Evolutionary conservation across 2,113 vertebrate genomes (phyloP).

Genomic region (Apus apus): DNA sequence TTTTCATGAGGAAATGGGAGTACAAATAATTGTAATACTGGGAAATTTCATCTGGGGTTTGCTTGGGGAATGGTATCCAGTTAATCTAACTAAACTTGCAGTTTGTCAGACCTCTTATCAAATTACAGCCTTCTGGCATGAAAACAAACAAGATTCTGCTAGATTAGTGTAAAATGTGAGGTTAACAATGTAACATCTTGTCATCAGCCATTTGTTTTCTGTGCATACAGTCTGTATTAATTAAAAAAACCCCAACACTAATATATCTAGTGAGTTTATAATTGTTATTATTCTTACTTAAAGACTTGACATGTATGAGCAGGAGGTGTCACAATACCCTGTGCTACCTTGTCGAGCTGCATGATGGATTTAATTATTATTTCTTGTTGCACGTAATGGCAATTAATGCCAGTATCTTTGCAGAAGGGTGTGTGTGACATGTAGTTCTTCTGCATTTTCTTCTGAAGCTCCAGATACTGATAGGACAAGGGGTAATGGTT

Average conservation of each 20-base stretch:
- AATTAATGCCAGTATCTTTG: not conserved
- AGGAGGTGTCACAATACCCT: not conserved
- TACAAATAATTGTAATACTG: constrained; percentile 11
- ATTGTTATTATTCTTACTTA: constrained; percentile 46
- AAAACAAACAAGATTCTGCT: constrained; percentile 54
- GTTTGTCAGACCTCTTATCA: constrained; percentile 41
- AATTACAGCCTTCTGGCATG: constrained; percentile 1
- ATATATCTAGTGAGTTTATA: constrained; percentile 9
- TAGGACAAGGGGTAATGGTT: no score
- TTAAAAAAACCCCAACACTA: not conserved
- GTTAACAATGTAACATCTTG: constrained; percentile 33
- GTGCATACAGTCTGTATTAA: not conserved
- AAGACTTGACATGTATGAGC: constrained; percentile 10
- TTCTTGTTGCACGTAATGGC: not conserved
- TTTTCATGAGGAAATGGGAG: constrained; percentile 26
- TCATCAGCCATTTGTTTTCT: constrained; percentile 57
- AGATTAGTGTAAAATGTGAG: constrained; percentile 38
- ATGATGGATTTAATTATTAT: not conserved
- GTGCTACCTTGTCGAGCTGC: not conserved
- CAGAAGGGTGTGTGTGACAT: not conserved
- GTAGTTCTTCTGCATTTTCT: not conserved
- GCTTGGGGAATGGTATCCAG: constrained; percentile 27
- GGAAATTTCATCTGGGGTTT: constrained; percentile 38
- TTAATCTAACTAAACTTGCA: constrained; percentile 38
- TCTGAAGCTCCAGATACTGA: not conserved